Evolutionary conservation across 2,113 vertebrate species (phyloP).

Genomic region (Mohoua ochrocephala): DNA sequence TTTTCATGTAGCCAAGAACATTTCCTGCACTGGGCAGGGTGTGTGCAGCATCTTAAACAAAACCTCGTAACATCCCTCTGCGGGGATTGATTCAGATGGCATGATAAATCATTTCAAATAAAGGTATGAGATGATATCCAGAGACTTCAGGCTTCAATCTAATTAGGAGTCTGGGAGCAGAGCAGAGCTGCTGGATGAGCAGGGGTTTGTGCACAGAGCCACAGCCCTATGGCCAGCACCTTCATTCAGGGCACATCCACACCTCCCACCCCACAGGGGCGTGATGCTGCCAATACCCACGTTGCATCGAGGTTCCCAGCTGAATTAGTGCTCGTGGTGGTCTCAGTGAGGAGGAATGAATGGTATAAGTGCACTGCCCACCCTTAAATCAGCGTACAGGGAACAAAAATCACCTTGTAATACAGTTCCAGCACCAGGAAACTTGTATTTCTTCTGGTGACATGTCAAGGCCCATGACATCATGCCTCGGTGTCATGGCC

Average conservation of each 20-base stretch:
- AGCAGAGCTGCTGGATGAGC: neutral
- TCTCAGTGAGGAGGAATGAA: neutral
- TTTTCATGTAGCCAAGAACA: neutral
- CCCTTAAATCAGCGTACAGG: neutral
- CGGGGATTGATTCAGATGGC: neutral
- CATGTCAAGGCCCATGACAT: conserved; percentile 38
- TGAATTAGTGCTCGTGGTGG: neutral
- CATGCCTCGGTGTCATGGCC: conserved; percentile 22
- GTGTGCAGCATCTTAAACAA: neutral
- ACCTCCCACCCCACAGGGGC: neutral
- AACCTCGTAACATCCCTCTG: neutral
- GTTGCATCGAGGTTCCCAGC: rapidly evolving
- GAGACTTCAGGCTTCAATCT: conserved; percentile 39
- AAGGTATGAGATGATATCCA: conserved; percentile 29
- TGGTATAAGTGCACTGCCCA: neutral
- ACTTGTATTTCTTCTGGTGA: conserved; percentile 50
- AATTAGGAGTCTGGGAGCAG: neutral
- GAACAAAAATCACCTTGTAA: conserved; percentile 42
- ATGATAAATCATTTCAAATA: conserved; percentile 60
- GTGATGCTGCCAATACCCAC: neutral
- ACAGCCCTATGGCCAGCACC: neutral
- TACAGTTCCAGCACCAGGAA: conserved; percentile 13
- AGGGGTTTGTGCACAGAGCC: neutral
- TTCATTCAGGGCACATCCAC: neutral
- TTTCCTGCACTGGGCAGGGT: neutral